Conservation (phyloP, 2,113 vertebrate species). For the Salvelinus fontinalis region DNA sequence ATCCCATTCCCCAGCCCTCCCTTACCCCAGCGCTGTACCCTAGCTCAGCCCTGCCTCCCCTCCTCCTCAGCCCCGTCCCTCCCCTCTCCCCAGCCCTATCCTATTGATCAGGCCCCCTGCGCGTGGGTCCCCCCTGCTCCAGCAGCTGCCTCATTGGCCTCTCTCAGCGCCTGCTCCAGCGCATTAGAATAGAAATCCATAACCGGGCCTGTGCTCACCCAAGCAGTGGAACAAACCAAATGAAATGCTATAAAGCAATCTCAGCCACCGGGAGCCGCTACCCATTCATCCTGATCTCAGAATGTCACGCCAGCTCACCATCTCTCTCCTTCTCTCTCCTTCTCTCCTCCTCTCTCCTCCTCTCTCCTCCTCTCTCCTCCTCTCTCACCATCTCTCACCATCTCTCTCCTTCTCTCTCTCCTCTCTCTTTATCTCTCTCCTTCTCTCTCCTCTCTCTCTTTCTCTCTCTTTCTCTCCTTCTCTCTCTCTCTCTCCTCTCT, state of each 20-base stretch:
- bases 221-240: conserved; percentile 79
- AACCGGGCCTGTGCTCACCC: conserved; percentile 79
- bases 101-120: conserved; percentile 73
- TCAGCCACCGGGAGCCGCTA: neutral
- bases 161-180: conserved; percentile 77
- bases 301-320: conserved; percentile 1
- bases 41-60: too few relatives aligned
- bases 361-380: neutral
- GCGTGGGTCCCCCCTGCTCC: conserved; percentile 2
- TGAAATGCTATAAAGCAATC: conserved; percentile 75
- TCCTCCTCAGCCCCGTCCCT: conserved; percentile 37
- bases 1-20: too few relatives aligned
- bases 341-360: neutral
- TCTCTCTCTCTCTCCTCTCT: too few relatives aligned
- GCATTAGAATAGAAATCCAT: conserved; percentile 80
- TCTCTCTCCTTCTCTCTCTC: neutral
- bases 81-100: conserved; percentile 59
- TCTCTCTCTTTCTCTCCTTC: neutral
- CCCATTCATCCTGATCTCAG: conserved; percentile 9
- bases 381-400: neutral
- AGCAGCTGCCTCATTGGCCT: conserved; percentile 68
- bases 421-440: neutral
- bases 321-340: neutral
- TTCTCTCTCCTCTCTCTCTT: neutral
- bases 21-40: too few relatives aligned